Percentiles rank a stretch among this genome's conserved stretches.
Conservation (phyloP, 2,888 invertebrate species). For the Andrena minutula region DNA sequence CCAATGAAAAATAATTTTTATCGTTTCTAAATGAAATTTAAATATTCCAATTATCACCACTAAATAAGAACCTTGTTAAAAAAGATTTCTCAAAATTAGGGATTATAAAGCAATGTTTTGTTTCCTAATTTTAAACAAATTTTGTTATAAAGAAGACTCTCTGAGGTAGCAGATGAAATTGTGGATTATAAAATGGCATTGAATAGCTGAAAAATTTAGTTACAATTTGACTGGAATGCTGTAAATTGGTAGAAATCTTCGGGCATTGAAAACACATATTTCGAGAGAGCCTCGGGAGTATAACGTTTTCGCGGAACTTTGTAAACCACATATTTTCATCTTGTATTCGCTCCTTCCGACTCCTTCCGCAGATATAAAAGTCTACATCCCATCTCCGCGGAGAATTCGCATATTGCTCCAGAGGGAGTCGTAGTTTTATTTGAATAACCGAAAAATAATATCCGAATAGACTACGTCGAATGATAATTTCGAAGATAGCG, state of each 20-base stretch:
- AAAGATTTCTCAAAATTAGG: neutral
- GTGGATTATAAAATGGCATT: neutral
- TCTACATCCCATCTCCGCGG: constrained; percentile 23
- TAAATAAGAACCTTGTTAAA: neutral
- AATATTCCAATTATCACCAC: too few relatives aligned
- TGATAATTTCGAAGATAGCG: constrained; percentile 44
- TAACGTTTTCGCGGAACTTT: constrained; percentile 23
- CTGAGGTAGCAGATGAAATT: neutral
- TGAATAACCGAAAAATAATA: constrained; percentile 55
- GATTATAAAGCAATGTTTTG: too few relatives aligned
- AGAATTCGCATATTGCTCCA: constrained; percentile 55
- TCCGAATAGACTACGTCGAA: constrained; percentile 34
- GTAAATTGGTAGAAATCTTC: constrained; percentile 14
- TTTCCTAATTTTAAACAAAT: too few relatives aligned
- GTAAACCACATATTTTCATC: constrained; percentile 44
- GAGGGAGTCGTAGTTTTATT: constrained; percentile 42
- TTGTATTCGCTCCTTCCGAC: constrained; percentile 31
- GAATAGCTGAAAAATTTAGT: neutral
- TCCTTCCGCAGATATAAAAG: constrained; percentile 43
- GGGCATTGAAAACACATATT: neutral
- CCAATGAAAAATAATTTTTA: too few relatives aligned
- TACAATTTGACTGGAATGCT: neutral
- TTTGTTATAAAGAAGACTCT: neutral
- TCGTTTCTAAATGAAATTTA: too few relatives aligned
- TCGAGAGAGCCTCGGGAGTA: neutral